These are phyloP conservation scores for Drosophila kurseongensis DNA, from an alignment of 1,140 invertebrate genomes.

Conservation along the genomic window DNA sequence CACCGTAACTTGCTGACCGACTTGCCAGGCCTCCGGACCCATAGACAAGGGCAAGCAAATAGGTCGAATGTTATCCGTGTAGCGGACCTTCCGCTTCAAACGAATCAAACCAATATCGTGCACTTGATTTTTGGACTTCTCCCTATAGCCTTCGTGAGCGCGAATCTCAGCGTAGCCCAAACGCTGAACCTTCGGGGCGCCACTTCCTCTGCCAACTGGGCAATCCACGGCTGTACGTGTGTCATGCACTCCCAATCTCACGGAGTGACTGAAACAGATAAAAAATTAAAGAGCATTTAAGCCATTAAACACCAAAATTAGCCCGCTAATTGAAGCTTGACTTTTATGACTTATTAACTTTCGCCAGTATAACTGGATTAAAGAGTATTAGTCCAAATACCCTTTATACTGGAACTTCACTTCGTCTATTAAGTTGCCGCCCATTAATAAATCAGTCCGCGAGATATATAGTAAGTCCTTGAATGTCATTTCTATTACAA, in stretches of 20 bases:
- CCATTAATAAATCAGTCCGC: slow-evolving; percentile 33
- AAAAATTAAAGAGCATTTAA: slow-evolving; percentile 33
- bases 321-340: slow-evolving; percentile 66
- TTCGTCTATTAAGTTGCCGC: slow-evolving; percentile 6
- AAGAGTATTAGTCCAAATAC: too few species aligned
- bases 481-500: background rate
- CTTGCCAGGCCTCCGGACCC: slow-evolving; percentile 14
- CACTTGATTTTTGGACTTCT: slow-evolving; percentile 50
- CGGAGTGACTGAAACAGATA: slow-evolving; percentile 62
- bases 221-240: slow-evolving; percentile 85
- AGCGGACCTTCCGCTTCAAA: slow-evolving; percentile 81
- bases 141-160: slow-evolving; percentile 84
- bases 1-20: slow-evolving; percentile 85
- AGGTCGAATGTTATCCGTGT: slow-evolving; percentile 86
- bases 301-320: slow-evolving; percentile 63
- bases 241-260: slow-evolving; percentile 86
- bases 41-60: slow-evolving; percentile 86
- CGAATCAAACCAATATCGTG: slow-evolving; percentile 86
- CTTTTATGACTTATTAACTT: too few species aligned
- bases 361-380: slow-evolving; percentile 30
- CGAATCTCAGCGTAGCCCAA: slow-evolving; percentile 76
- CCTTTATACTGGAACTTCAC: slow-evolving; percentile 7
- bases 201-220: slow-evolving; percentile 53
- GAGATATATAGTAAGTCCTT: slow-evolving; percentile 13
- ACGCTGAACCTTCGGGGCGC: slow-evolving; percentile 52